Percentiles rank a stretch among this genome's conserved stretches.
Conservation (phyloP, 1,140 invertebrate species). For the Calliopsis andreniformis region DNA sequence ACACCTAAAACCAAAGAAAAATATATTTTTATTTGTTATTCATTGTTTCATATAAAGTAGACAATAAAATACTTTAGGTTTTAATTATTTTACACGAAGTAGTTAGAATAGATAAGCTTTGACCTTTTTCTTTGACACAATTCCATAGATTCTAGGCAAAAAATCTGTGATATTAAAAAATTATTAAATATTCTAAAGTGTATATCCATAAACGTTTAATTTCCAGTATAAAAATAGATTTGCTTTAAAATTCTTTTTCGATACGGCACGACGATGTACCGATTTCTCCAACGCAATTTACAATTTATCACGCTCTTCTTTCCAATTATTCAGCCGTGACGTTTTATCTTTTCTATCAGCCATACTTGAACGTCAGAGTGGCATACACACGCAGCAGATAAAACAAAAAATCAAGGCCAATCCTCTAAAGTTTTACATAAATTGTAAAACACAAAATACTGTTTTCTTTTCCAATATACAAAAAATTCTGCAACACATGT, state of each 20-base stretch:
- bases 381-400: neutral
- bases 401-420: neutral
- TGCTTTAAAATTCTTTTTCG: neutral
- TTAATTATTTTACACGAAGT: neutral
- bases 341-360: neutral
- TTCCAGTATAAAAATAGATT: neutral
- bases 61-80: no score
- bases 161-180: no score
- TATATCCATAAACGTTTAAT: neutral
- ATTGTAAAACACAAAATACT: no score
- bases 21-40: no score
- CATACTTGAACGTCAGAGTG: neutral
- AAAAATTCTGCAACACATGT: no score
- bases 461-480: no score
- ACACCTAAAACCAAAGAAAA: no score
- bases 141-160: no score
- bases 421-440: neutral
- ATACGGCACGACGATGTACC: no score
- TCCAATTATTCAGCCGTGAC: neutral
- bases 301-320: neutral
- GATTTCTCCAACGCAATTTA: neutral
- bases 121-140: neutral
- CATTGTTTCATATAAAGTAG: no score
- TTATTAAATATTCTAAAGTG: conserved; percentile 5
- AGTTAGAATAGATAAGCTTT: neutral